A percentile compares a stretch with the other conserved stretches of the same genome.
These are phyloP conservation scores for Bembecia ichneumoniformis DNA, from an alignment of 2,888 invertebrate species.

Conservation along the genomic window DNA sequence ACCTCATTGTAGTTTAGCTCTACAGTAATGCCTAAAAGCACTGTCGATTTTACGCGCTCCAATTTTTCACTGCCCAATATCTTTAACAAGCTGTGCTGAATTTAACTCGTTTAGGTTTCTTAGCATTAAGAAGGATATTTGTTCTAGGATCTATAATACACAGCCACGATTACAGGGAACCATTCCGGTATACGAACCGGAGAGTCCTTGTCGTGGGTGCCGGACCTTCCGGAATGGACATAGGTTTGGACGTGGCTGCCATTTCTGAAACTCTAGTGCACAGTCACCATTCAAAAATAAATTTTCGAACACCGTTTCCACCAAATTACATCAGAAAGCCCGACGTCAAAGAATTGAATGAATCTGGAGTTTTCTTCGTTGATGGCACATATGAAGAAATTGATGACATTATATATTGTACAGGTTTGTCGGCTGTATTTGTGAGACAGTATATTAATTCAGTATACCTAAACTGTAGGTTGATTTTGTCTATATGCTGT, in stretches of 20 bases:
- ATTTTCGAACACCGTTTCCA: conserved; percentile 53
- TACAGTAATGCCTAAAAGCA: too few relatives aligned
- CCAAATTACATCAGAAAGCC: conserved; percentile 63
- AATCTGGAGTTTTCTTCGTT: conserved; percentile 67
- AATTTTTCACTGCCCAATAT: too few relatives aligned
- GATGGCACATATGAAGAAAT: conserved; percentile 74
- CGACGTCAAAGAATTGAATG: conserved; percentile 61
- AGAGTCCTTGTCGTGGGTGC: conserved; percentile 79
- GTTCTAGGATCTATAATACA: conserved; percentile 74
- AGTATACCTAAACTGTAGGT: too few relatives aligned
- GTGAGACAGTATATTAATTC: not conserved
- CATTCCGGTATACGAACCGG: conserved; percentile 70
- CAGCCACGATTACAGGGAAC: conserved; percentile 80
- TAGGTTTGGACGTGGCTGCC: conserved; percentile 73
- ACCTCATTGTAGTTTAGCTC: too few relatives aligned
- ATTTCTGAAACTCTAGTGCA: conserved; percentile 56
- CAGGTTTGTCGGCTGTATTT: conserved; percentile 55
- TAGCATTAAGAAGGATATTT: too few relatives aligned
- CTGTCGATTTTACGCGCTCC: too few relatives aligned
- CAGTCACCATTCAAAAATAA: conserved; percentile 61
- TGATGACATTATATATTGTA: conserved; percentile 81
- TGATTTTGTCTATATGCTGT: too few relatives aligned
- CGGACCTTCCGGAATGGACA: conserved; percentile 82
- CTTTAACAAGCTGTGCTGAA: too few relatives aligned
- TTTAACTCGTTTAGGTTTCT: too few relatives aligned